A percentile compares a stretch with the other conserved stretches of the same genome.
These are phyloP conservation scores for Sebastes taczanowskii DNA, from an alignment of 2,797 vertebrate genomes.

Conservation along the genomic window DNA sequence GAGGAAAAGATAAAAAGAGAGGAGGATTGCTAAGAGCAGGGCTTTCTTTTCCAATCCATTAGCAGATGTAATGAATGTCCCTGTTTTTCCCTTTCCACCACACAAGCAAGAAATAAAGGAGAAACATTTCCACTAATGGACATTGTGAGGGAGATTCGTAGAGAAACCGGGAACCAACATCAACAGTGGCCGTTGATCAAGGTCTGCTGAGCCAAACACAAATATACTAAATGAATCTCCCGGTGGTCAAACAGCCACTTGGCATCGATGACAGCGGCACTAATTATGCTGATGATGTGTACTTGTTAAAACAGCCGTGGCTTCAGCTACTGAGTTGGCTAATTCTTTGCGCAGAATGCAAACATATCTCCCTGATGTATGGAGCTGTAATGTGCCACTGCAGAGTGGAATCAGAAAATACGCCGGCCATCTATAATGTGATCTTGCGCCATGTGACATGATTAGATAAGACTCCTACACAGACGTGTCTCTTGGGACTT, in stretches of 20 bases:
- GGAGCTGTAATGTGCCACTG: neutral
- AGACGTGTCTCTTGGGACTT: neutral
- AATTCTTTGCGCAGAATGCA: neutral
- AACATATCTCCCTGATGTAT: neutral
- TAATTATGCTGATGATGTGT: slow-evolving; percentile 10
- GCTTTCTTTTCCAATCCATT: slow-evolving; percentile 65
- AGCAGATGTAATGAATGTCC: slow-evolving; percentile 64
- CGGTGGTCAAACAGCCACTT: neutral
- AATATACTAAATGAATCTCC: slow-evolving; percentile 17
- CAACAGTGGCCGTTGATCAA: slow-evolving; percentile 48
- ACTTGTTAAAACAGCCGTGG: neutral
- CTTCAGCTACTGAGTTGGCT: neutral
- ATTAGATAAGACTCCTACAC: neutral
- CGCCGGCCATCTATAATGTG: neutral
- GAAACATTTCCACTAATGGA: slow-evolving; percentile 62
- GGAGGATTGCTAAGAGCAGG: slow-evolving; percentile 27
- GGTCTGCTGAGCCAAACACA: slow-evolving; percentile 38
- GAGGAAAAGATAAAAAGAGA: slow-evolving; percentile 22
- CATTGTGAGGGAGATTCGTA: slow-evolving; percentile 6
- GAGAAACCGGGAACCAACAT: slow-evolving; percentile 22
- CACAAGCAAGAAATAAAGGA: slow-evolving; percentile 14
- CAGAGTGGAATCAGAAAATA: slow-evolving; percentile 14
- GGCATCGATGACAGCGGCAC: neutral
- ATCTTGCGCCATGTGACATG: neutral
- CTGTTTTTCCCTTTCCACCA: slow-evolving; percentile 29